phyloP scores from a whole-genome alignment of 1,140 invertebrate genomes.

The Zelostemma sp. region DNA sequence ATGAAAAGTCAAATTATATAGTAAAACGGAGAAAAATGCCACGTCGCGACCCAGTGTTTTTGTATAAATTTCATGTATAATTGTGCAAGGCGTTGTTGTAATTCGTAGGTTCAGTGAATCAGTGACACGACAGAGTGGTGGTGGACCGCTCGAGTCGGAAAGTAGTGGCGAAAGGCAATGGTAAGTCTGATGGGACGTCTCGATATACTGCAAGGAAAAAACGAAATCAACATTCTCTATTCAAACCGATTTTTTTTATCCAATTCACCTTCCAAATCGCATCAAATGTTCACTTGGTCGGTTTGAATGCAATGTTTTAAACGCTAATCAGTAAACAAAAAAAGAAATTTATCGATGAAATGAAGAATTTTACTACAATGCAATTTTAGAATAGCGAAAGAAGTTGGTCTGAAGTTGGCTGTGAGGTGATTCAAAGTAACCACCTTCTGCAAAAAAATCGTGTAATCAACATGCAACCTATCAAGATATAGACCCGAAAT shows the following conservation, averaged over 20 bases:
- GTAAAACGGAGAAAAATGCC: slow-evolving; percentile 1
- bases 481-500: no score
- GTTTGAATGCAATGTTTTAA: background rate
- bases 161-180: slow-evolving; percentile 68
- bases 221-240: background rate
- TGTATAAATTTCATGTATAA: slow-evolving; percentile 47
- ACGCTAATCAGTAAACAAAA: no score
- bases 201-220: slow-evolving; percentile 25
- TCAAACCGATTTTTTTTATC: background rate
- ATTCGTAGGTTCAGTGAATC: slow-evolving; percentile 70
- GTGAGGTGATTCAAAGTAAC: no score
- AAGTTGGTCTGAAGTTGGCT: no score
- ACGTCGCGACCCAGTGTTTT: slow-evolving; percentile 1
- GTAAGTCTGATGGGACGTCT: slow-evolving; percentile 62
- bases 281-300: background rate
- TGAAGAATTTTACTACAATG: no score
- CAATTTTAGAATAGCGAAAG: no score
- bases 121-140: slow-evolving; percentile 68
- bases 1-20: no score
- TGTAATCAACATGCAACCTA: no score
- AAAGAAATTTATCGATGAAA: no score
- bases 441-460: no score
- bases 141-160: slow-evolving; percentile 65
- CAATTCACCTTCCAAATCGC: background rate
- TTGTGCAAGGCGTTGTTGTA: slow-evolving; percentile 66